Evolutionary conservation across 53 echinoderm and acorn worm species (phyloP).

Genomic region (Henricia sp.): DNA sequence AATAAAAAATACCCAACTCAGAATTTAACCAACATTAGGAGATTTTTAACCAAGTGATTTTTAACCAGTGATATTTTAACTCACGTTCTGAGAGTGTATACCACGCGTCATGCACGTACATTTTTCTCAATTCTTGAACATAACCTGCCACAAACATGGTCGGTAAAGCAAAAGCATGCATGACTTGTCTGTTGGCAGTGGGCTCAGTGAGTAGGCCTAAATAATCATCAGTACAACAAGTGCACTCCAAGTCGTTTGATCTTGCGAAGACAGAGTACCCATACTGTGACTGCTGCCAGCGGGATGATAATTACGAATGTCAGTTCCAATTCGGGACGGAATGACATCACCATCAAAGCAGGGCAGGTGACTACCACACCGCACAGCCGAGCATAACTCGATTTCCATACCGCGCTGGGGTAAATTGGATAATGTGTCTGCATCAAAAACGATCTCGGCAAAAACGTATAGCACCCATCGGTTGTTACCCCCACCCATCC

Average conservation of each 20-base stretch:
- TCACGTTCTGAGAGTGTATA: too few relatives aligned
- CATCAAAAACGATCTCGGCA: background rate
- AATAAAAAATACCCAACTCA: too few relatives aligned
- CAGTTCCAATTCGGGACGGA: conserved; percentile 16
- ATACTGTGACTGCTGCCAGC: conserved; percentile 18
- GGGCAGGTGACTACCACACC: conserved; percentile 44
- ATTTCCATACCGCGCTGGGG: conserved; percentile 21
- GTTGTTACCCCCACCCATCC: too few relatives aligned
- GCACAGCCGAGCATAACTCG: conserved; percentile 45
- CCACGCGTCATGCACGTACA: too few relatives aligned
- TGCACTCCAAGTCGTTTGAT: background rate
- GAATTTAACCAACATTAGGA: too few relatives aligned
- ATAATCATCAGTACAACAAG: background rate
- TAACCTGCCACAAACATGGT: too few relatives aligned
- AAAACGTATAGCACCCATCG: background rate
- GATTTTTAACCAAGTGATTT: background rate
- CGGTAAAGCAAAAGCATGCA: too few relatives aligned
- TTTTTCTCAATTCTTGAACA: too few relatives aligned
- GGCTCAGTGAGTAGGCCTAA: too few relatives aligned
- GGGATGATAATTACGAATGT: background rate
- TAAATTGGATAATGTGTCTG: background rate
- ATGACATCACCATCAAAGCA: conserved; percentile 55
- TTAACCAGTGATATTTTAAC: background rate
- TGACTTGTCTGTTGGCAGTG: too few relatives aligned
- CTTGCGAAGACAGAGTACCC: background rate